A percentile compares a stretch with the other conserved stretches of the same genome.
Conservation (phyloP, 2,797 vertebrate genomes). For the Pagetopsis macropterus region DNA sequence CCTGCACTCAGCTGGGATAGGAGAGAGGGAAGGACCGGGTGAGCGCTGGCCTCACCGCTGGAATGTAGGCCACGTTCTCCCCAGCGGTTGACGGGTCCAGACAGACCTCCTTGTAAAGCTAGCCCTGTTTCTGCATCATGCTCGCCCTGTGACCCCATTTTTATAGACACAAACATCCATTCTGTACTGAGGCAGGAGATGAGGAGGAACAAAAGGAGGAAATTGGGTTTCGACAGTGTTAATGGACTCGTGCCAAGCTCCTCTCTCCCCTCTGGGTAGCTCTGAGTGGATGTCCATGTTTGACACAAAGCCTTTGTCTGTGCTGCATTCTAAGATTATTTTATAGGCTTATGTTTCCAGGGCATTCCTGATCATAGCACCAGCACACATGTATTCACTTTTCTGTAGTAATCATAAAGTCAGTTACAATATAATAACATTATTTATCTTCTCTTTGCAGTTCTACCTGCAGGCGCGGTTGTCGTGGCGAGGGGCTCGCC, state of each 20-base stretch:
- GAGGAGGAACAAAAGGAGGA: constrained; percentile 64
- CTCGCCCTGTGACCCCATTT: constrained; percentile 54
- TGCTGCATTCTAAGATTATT: constrained; percentile 9
- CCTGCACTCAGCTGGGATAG: constrained; percentile 59
- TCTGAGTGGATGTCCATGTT: constrained; percentile 38
- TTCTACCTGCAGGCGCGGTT: constrained; percentile 87
- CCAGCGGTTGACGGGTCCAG: constrained; percentile 48
- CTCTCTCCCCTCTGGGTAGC: constrained; percentile 30
- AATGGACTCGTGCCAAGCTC: constrained; percentile 55
- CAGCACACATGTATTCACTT: constrained; percentile 19
- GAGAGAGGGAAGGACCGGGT: constrained; percentile 25
- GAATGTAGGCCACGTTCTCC: constrained; percentile 63
- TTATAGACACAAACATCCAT: constrained; percentile 37
- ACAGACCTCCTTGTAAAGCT: constrained; percentile 60
- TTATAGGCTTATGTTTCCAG: constrained; percentile 26
- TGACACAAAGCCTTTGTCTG: constrained; percentile 10
- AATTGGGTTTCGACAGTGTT: constrained; percentile 45
- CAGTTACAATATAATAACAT: neutral
- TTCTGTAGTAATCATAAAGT: neutral
- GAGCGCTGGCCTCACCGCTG: constrained; percentile 39
- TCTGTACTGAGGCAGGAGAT: constrained; percentile 36
- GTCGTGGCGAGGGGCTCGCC: constrained; percentile 84
- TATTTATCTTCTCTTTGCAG: constrained; percentile 61
- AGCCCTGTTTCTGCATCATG: constrained; percentile 24
- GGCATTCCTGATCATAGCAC: constrained; percentile 9